Percentiles rank a stretch among this genome's conserved stretches.
Conservation (phyloP, 2,888 invertebrate species). For the Pandemis heparana region DNA sequence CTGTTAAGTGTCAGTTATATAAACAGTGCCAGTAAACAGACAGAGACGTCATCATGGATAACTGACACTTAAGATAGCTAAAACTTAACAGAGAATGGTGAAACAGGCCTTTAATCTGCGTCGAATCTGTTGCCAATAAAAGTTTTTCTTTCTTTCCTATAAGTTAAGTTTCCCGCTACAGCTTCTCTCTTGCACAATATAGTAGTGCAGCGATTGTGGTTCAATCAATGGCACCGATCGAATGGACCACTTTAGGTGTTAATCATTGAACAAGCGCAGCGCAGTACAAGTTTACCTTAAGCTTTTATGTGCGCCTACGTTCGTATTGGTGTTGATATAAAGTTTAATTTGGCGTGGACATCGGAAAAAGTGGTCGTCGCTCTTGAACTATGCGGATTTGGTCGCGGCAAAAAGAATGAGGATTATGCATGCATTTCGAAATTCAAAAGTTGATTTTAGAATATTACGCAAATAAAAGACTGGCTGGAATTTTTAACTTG, state of each 20-base stretch:
- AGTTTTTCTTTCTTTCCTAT: too few relatives aligned
- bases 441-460: not conserved
- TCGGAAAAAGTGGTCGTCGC: not conserved
- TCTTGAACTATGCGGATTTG: slow-evolving; percentile 13
- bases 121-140: too few relatives aligned
- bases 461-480: not conserved
- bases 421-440: not conserved
- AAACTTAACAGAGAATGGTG: too few relatives aligned
- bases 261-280: slow-evolving; percentile 61
- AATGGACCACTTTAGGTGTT: slow-evolving; percentile 66
- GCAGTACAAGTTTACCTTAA: slow-evolving; percentile 15
- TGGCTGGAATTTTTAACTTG: not conserved
- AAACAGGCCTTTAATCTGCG: too few relatives aligned
- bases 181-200: slow-evolving; percentile 17
- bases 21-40: too few relatives aligned
- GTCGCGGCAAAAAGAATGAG: not conserved
- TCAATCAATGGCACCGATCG: slow-evolving; percentile 61
- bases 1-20: too few relatives aligned
- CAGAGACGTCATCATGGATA: too few relatives aligned
- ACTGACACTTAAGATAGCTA: too few relatives aligned
- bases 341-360: not conserved
- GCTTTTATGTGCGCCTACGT: not conserved
- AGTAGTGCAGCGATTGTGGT: slow-evolving; percentile 46
- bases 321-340: not conserved
- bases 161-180: slow-evolving; percentile 2